Percentiles rank a stretch among this genome's conserved stretches.
These are phyloP conservation scores for Melangyna quadrimaculata DNA, from an alignment of 2,888 invertebrate species.

Conservation along the genomic window DNA sequence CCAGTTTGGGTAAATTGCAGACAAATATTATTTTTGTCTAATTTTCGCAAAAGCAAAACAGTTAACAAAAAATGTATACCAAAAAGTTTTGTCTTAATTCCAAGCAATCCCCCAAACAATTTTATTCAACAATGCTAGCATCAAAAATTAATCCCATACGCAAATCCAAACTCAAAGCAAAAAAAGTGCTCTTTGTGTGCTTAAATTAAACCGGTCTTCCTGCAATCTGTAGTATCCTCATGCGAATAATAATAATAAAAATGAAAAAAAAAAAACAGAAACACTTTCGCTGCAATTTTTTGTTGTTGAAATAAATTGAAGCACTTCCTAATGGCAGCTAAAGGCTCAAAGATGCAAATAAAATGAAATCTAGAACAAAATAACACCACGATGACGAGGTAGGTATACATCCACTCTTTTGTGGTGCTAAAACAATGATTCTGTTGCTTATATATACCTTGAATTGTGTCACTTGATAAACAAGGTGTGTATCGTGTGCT, in stretches of 20 bases:
- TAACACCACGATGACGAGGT: neutral
- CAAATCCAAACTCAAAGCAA: neutral
- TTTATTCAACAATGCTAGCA: neutral
- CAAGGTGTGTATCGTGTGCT: conserved; percentile 37
- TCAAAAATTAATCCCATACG: neutral
- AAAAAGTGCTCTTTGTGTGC: neutral
- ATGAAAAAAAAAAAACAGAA: conserved; percentile 21
- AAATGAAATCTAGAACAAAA: conserved; percentile 44
- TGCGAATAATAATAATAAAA: neutral
- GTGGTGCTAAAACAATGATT: conserved; percentile 26
- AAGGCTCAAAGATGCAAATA: conserved; percentile 2
- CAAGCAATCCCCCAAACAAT: too few relatives aligned
- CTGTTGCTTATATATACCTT: neutral
- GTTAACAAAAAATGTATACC: too few relatives aligned
- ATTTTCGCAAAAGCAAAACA: too few relatives aligned
- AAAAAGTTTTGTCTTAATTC: too few relatives aligned
- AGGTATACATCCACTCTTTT: neutral
- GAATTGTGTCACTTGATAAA: conserved; percentile 31
- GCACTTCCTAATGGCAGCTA: conserved; percentile 17
- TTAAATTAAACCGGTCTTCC: conserved; percentile 45
- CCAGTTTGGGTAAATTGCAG: too few relatives aligned
- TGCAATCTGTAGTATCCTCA: conserved; percentile 26
- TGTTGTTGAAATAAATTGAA: conserved; percentile 3
- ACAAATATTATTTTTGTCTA: too few relatives aligned
- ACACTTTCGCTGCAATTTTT: conserved; percentile 45